Evolutionary conservation across 2,797 vertebrate species (phyloP).

Genomic region (Intellagama lesueurii): DNA sequence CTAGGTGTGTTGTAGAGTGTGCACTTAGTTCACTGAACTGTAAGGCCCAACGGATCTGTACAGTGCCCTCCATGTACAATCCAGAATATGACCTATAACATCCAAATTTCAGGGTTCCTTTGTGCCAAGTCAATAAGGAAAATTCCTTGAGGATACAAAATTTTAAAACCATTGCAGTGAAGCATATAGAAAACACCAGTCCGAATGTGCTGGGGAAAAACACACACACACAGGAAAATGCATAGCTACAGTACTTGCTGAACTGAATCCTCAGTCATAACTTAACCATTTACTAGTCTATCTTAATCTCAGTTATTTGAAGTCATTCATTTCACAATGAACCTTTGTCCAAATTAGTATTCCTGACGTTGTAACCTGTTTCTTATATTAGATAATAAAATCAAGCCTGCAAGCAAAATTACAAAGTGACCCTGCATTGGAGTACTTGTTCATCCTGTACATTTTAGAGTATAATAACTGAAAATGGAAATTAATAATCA

Average conservation of each 20-base stretch:
- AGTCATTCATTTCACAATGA: not conserved
- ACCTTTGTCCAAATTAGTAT: not conserved
- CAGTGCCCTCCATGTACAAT: not conserved
- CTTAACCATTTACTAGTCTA: not conserved
- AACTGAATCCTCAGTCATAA: not conserved
- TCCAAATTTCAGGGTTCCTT: not conserved
- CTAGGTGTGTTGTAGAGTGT: not conserved
- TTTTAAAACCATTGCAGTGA: not conserved
- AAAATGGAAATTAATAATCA: not conserved
- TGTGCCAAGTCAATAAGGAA: not conserved
- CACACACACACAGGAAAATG: not conserved
- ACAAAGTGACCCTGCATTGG: not conserved
- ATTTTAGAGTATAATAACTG: not conserved
- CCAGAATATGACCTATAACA: not conserved
- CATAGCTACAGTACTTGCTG: not conserved
- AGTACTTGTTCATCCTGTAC: not conserved
- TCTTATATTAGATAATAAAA: not conserved
- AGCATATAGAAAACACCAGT: not conserved
- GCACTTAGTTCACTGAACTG: not conserved
- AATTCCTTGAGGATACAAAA: not conserved
- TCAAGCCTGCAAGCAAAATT: not conserved
- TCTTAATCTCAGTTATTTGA: not conserved
- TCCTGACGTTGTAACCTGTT: not conserved
- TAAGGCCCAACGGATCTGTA: not conserved
- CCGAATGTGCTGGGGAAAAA: not conserved